Evolutionary conservation across 2,888 invertebrate genomes (phyloP), one percentile per base, ranked within the genome.

Genomic region (Saturnia japonica): DNA sequence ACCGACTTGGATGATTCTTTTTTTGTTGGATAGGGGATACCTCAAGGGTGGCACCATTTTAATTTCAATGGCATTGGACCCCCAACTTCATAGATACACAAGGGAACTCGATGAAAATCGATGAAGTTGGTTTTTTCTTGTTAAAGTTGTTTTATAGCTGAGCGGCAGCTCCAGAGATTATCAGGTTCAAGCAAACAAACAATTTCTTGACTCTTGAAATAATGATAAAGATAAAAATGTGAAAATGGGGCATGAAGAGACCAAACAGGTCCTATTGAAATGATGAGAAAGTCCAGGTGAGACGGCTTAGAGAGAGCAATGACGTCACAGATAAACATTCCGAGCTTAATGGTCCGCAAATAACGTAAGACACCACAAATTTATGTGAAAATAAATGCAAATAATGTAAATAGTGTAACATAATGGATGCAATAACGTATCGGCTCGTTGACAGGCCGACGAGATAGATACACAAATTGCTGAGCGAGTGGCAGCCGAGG

Each of bases 381-480:
- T 64, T 64, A 64, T 64, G 64, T 64, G 40, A 47, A 67, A 67
- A 47, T 25, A 60, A 42, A 42, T 54, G 60, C 34, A 69, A 69
- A 69, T 40, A 69, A 57, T 62, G 43, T 69, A 69, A 64, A 64
- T 64, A 64, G 34, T 19, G n/a, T 64, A 64, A 64, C 64, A 64
- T 64, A 64, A 64, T 64, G 64, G 64, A 40, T 64, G 64, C 64
- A 64, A 64, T 64, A 64, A 64, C 64, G 64, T 64, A 64, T 64
- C 34, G 64, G 64, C 62, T 7, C 62, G 62, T 40, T 64, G 62
- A 64, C 62, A 40, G 62, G 16, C 34, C 28, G 62, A 64, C 62
- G 62, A 40, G 62, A 34, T 40, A 16, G 62, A 62, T 62, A 28
- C 40, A 40, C 62, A 40, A 40, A 64, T 64, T 40, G 62, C 62